These are phyloP conservation scores for Apodemia mormo DNA, from an alignment of 2,888 invertebrate species.

Conservation along the genomic window DNA sequence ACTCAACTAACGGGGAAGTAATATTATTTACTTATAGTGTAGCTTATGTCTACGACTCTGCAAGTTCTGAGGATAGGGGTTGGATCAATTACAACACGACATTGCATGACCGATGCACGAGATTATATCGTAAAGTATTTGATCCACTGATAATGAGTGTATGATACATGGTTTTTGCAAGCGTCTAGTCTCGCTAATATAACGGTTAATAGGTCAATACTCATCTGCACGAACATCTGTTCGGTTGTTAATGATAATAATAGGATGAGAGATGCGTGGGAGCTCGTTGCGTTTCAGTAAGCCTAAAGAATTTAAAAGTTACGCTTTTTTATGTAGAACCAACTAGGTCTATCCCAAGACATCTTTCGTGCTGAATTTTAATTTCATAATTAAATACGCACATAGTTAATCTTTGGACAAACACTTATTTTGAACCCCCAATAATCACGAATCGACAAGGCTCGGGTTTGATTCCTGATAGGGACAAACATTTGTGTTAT, in stretches of 20 bases:
- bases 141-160: conserved; percentile 22
- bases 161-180: conserved; percentile 34
- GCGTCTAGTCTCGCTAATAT: conserved; percentile 38
- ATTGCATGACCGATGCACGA: neutral
- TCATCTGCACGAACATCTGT: conserved; percentile 53
- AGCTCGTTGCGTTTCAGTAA: conserved; percentile 30
- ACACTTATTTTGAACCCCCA: too few relatives aligned
- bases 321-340: neutral
- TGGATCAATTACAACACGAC: neutral
- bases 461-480: too few relatives aligned
- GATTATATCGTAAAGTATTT: neutral
- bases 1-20: too few relatives aligned
- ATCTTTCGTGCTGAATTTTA: too few relatives aligned
- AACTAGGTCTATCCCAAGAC: too few relatives aligned
- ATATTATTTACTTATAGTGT: too few relatives aligned
- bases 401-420: too few relatives aligned
- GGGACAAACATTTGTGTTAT: too few relatives aligned
- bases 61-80: neutral
- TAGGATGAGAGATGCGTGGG: conserved; percentile 44
- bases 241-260: conserved; percentile 41
- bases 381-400: too few relatives aligned
- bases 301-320: neutral
- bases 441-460: too few relatives aligned
- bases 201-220: conserved; percentile 55
- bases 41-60: too few relatives aligned